These are phyloP conservation scores for Nothobranchius kuhntae DNA, from an alignment of 2,113 vertebrate genomes.

Conservation along the genomic window DNA sequence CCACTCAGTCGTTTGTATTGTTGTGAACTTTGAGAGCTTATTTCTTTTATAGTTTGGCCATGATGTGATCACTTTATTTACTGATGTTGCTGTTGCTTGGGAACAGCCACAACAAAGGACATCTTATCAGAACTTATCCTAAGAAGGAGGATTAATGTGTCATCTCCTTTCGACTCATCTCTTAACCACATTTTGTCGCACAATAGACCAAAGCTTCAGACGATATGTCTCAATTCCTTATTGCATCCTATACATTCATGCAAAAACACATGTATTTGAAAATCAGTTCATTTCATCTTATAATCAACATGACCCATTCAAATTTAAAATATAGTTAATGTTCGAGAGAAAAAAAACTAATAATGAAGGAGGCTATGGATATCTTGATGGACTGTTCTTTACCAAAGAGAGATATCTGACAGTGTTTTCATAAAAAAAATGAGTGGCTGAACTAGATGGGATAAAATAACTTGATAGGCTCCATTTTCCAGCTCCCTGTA, in stretches of 20 bases:
- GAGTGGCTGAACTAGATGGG: constrained; percentile 31
- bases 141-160: no score
- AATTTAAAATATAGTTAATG: no score
- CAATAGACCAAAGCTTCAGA: no score
- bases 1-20: no score
- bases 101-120: neutral
- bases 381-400: neutral
- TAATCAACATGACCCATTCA: no score
- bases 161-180: neutral
- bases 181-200: no score
- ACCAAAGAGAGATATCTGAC: constrained; percentile 15
- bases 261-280: no score
- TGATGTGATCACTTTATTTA: neutral
- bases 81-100: neutral
- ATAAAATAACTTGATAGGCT: constrained; percentile 35
- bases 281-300: no score
- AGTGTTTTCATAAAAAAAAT: constrained; percentile 13
- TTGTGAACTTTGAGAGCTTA: no score
- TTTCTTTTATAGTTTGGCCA: neutral
- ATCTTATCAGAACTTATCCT: neutral
- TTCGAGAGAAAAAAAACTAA: no score
- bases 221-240: no score
- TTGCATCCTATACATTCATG: no score
- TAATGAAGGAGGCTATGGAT: neutral
- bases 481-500: constrained; percentile 8